Base-by-base conservation (phyloP, 2,797 vertebrate species). In the Typhlichthys subterraneus region DNA sequence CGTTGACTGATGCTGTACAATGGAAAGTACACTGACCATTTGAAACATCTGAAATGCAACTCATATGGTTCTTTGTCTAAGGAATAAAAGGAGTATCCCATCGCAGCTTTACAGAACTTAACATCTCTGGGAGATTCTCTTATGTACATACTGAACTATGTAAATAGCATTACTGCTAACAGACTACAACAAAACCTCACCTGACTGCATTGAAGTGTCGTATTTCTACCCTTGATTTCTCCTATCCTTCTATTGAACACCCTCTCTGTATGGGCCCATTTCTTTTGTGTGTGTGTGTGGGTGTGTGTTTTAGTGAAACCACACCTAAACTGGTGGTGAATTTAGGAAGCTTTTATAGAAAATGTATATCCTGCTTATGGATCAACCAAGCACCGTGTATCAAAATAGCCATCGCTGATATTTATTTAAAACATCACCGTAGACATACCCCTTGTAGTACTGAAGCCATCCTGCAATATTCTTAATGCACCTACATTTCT, bases 51-150 rank as follows among this genome's bases (percentile, higher is more conserved):
- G 45, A 65, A 62, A 62, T 63, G 63, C 81, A 79, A 86, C 69
- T 73, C 11, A n/a, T 81, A 85, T 87, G 87, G 80, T 70, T 84
- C 85, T 88, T 87, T 85, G 83, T 87, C 80, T 70, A 66, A 84
- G 82, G 83, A 82, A 77, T 71, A 69, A 77, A 79, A 73, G 73
- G 81, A 84, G 74, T 78, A 70, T 66, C 79, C 83, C 84, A 86
- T 81, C 69, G 82, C 88, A 88, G 87, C 87, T 89, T 88, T 88
- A 87, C 83, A 83, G 84, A 86, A 86, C 72, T 62, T 78, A 83
- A 88, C 84, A 84, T 86, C 88, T 89, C 87, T 91, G 88, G 86
- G 89, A 89, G 84, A 88, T 86, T 86, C 79, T 87, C 77, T 87
- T 83, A 74, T 89, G 84, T 86, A 89, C 81, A 88, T 89, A 87